Base-by-base conservation (phyloP, 2,113 vertebrate genomes). In the Calonectris borealis region DNA sequence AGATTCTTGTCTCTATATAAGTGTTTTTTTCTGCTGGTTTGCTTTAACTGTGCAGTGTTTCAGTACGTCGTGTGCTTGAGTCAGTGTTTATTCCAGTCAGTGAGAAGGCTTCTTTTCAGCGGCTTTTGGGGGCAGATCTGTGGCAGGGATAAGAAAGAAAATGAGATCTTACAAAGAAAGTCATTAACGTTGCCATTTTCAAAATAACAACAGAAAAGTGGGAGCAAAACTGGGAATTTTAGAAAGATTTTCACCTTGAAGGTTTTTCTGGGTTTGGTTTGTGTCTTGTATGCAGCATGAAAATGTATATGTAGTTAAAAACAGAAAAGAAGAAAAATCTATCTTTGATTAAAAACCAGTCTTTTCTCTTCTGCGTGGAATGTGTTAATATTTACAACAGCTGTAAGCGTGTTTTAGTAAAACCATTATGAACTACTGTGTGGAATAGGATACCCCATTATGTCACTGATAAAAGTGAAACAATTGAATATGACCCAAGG, bases 141-240 rank as follows among this genome's bases (percentile, higher is more conserved):
- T 75, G 83, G 29, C 94, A 94, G 92, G 87, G 95, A 93, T 96
- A 96, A 96, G 88, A 86, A 96, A 96, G 88, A 97, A 97, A 97
- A 52, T 12, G 42, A 96, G 93, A 69, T 88, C 87, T 96, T 79
- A 90, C 92, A 96, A 94, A 95, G 90, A 89, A 98, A 96, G 72
- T 94, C 83, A 85, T 96, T 93, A 94, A 92, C 5, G 6, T 86
- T 95, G 75, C 86, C 48, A 72, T 88, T 97, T 96, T 96, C 93
- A 84, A 96, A 97, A 80, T 49, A 79, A 71, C 66, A 82, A 61
- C 72, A 93, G 84, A 92, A 93, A 96, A 86, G 31, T 71, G 81
- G 51, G 32, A 79, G 31, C 13, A 69, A 51, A 57, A 52, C 15
- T 25, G 38, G 15, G 25, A 44, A 21, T 22, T 89, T 51, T 13